Percentiles rank a stretch among this genome's conserved stretches.
phyloP scores from a whole-genome alignment of 2,888 invertebrate genomes.

The Micropterix aruncella region DNA sequence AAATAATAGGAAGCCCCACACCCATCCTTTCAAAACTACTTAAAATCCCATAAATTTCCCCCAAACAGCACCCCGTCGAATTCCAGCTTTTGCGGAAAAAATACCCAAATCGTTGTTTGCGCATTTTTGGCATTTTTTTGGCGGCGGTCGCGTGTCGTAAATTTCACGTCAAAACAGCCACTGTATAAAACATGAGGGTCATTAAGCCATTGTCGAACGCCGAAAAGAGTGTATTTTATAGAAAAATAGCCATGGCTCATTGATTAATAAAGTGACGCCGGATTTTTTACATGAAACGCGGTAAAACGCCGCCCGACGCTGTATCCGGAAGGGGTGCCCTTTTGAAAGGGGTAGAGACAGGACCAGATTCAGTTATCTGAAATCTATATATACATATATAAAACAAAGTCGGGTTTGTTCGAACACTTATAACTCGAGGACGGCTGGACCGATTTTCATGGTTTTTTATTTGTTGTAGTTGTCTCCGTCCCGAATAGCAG shows the following conservation, averaged over 20 bases:
- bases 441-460: too few species aligned
- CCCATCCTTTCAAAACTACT: neutral
- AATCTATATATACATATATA: too few species aligned
- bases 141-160: neutral
- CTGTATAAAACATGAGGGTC: neutral
- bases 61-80: neutral
- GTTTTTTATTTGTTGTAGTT: too few species aligned
- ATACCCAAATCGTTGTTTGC: neutral
- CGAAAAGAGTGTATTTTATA: neutral
- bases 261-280: neutral
- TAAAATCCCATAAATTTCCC: neutral
- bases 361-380: too few species aligned
- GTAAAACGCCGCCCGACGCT: neutral
- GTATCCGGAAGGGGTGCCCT: neutral
- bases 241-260: neutral
- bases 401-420: too few species aligned
- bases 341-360: neutral
- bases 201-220: neutral
- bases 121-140: too few species aligned
- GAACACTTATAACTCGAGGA: too few species aligned
- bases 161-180: neutral
- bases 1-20: too few species aligned
- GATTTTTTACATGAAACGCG: neutral
- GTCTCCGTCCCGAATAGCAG: too few species aligned
- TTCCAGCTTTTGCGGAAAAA: neutral